A percentile compares a stretch with the other conserved stretches of the same genome.
These are phyloP conservation scores for Dendrolimus punctatus DNA, from an alignment of 1,140 invertebrate species.

Conservation along the genomic window DNA sequence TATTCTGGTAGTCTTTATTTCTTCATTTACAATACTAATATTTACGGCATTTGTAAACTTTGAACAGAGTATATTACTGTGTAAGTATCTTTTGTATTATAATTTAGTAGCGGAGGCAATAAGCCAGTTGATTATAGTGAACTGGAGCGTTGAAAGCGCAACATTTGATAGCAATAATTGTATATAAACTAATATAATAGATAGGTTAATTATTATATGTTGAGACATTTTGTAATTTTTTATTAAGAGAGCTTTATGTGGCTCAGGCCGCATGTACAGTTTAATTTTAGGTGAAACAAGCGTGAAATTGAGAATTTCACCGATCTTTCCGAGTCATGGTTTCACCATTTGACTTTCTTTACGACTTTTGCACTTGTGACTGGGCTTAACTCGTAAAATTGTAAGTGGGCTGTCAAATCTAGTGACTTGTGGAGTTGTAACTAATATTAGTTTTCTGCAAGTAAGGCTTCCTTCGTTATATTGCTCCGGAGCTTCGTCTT, in stretches of 20 bases:
- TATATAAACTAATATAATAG: conserved; percentile 54
- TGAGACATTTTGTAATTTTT: conserved; percentile 62
- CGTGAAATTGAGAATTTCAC: conserved; percentile 66
- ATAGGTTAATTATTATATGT: conserved; percentile 69
- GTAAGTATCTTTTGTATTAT: conserved; percentile 22
- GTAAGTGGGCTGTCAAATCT: conserved; percentile 17
- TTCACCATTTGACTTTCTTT: conserved; percentile 20
- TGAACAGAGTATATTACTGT: conserved; percentile 24
- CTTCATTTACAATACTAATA: background rate
- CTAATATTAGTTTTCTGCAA: conserved; percentile 10
- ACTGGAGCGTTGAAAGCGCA: conserved; percentile 60
- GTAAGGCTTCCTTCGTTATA: background rate
- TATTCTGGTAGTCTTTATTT: too few species aligned
- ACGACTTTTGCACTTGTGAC: conserved; percentile 26
- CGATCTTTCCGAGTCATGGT: conserved; percentile 28
- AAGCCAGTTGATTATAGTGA: conserved; percentile 39
- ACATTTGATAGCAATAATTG: conserved; percentile 66
- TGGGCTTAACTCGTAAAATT: conserved; percentile 24
- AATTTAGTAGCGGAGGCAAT: conserved; percentile 44
- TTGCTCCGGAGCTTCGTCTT: too few species aligned
- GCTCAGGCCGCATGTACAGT: conserved; percentile 48
- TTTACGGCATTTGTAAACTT: conserved; percentile 8
- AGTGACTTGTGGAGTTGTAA: conserved; percentile 2
- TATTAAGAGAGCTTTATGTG: conserved; percentile 67
- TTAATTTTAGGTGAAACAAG: conserved; percentile 37